phyloP scores from a whole-genome alignment of 1,140 invertebrate species.

The Mycetomoellerius zeteki region DNA sequence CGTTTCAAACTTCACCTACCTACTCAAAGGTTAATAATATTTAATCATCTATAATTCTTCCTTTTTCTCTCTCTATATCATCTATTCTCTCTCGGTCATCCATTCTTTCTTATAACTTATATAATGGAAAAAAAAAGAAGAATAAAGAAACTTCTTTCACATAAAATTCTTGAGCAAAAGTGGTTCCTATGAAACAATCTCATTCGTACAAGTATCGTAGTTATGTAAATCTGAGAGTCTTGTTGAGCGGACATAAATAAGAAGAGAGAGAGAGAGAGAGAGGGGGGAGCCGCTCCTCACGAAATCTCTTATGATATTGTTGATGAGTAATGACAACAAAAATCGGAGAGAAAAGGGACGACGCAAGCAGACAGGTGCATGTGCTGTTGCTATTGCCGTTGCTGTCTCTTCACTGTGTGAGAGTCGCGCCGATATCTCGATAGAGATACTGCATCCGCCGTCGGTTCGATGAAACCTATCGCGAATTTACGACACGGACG shows the following conservation, averaged over 20 bases:
- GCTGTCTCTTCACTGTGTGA: slow-evolving; percentile 15
- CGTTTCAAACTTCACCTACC: no score
- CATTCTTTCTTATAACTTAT: background rate
- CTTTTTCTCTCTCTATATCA: background rate
- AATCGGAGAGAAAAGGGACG: slow-evolving; percentile 58
- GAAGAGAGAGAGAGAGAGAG: background rate
- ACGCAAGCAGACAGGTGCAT: slow-evolving; percentile 35
- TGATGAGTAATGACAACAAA: slow-evolving; percentile 72
- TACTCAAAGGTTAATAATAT: no score
- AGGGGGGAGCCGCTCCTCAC: background rate
- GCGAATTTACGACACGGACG: slow-evolving; percentile 66
- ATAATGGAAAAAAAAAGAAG: background rate
- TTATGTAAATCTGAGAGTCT: slow-evolving; percentile 24
- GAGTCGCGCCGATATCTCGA: slow-evolving; percentile 53
- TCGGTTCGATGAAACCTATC: slow-evolving; percentile 55
- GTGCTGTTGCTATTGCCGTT: background rate
- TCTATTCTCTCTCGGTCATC: background rate
- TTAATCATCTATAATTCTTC: background rate
- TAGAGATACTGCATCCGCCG: slow-evolving; percentile 47
- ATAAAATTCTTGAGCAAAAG: background rate
- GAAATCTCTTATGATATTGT: slow-evolving; percentile 40
- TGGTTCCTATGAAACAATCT: slow-evolving; percentile 16
- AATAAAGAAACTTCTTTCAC: background rate
- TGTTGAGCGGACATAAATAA: slow-evolving; percentile 41
- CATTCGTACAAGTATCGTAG: slow-evolving; percentile 17